Percentiles rank a stretch among this genome's conserved stretches.
phyloP scores from a whole-genome alignment of 2,797 vertebrate genomes.

The Fratercula arctica region DNA sequence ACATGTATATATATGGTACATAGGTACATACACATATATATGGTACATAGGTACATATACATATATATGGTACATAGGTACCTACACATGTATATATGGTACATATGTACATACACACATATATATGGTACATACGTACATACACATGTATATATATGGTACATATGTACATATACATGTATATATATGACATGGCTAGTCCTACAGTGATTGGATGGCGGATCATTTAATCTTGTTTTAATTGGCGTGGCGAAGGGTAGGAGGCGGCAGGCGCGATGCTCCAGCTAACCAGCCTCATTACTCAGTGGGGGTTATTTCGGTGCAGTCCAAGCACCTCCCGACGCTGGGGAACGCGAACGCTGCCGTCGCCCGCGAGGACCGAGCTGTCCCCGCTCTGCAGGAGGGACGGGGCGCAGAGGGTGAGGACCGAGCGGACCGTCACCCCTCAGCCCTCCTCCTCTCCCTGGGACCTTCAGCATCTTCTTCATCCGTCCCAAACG shows the following conservation, averaged over 20 bases:
- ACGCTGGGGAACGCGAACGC: accelerated
- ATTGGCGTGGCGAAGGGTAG: background rate
- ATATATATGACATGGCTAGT: background rate
- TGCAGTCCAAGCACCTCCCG: background rate
- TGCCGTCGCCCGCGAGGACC: background rate
- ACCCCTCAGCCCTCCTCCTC: background rate
- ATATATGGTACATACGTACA: too few species aligned
- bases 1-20: background rate
- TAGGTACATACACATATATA: too few species aligned
- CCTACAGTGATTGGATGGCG: accelerated
- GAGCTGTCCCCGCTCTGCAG: too few species aligned
- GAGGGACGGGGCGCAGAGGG: background rate
- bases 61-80: too few species aligned
- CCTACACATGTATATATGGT: background rate
- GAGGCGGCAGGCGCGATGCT: background rate
- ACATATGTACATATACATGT: too few species aligned
- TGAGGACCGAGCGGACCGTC: background rate
- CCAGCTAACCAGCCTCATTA: too few species aligned
- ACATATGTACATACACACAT: too few species aligned
- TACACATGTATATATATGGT: background rate
- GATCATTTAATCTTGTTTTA: too few species aligned
- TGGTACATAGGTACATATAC: too few species aligned
- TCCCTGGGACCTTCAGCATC: too few species aligned
- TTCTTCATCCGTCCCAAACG: background rate
- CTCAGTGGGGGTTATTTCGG: accelerated